These are phyloP conservation scores for Aplochiton taeniatus DNA, from an alignment of 2,797 vertebrate genomes.

Conservation along the genomic window DNA sequence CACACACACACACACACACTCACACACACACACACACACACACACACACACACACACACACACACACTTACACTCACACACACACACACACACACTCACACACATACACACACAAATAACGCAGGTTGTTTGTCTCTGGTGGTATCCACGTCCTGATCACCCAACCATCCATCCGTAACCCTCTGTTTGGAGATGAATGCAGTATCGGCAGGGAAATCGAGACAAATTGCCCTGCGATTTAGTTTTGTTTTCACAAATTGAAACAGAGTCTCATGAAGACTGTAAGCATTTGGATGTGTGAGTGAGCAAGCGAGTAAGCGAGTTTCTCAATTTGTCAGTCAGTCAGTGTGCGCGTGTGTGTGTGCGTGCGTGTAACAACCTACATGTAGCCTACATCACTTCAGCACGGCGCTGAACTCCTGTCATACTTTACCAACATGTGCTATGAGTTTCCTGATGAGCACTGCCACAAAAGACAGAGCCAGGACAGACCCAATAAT, in stretches of 20 bases:
- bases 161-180: neutral
- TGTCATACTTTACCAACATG: constrained; percentile 74
- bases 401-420: constrained; percentile 69
- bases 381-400: neutral
- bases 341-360: constrained; percentile 18
- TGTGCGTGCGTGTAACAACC: constrained; percentile 42
- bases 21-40: constrained; percentile 50
- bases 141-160: constrained; percentile 2
- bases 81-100: constrained; percentile 9
- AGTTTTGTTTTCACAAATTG: constrained; percentile 43
- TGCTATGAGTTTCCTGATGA: constrained; percentile 74
- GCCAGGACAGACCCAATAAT: constrained; percentile 70
- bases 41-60: constrained; percentile 64
- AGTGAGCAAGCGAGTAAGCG: constrained; percentile 31
- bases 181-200: neutral
- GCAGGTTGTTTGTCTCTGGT: neutral
- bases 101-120: neutral
- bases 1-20: constrained; percentile 39
- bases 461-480: constrained; percentile 68
- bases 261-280: constrained; percentile 8
- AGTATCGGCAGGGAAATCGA: constrained; percentile 37
- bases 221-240: constrained; percentile 51
- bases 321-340: constrained; percentile 35
- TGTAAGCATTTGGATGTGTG: constrained; percentile 28
- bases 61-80: too few species aligned